phyloP scores from a whole-genome alignment of 2,113 vertebrate genomes.

The Forbesichthys agassizii region DNA sequence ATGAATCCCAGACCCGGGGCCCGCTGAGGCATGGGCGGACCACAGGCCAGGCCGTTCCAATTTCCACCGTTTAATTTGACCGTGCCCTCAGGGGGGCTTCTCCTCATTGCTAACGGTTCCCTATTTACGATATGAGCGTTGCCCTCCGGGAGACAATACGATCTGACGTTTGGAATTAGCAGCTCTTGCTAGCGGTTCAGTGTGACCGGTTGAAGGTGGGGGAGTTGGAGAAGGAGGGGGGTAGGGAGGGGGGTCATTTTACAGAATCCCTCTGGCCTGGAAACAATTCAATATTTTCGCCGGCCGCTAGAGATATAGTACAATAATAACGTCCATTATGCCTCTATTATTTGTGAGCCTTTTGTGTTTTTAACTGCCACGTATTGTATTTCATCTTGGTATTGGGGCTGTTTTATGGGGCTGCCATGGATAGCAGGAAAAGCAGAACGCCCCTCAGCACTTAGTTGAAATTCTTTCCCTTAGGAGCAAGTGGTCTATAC shows the following conservation, averaged over 20 bases:
- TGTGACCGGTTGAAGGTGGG: constrained; percentile 12
- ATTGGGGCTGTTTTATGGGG: constrained; percentile 36
- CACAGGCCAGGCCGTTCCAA: constrained; percentile 25
- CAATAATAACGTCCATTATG: constrained; percentile 24
- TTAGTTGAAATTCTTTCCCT: constrained; percentile 46
- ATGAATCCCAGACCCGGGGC: constrained; percentile 32
- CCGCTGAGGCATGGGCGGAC: constrained; percentile 18
- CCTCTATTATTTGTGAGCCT: constrained; percentile 30
- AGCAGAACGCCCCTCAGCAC: constrained; percentile 34
- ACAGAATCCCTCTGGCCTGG: too few species aligned
- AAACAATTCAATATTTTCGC: constrained; percentile 19
- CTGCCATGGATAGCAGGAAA: constrained; percentile 21
- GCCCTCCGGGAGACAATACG: constrained; percentile 30
- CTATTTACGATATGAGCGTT: constrained; percentile 51
- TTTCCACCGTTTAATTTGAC: constrained; percentile 58
- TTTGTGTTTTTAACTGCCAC: constrained; percentile 49
- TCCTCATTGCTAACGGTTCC: constrained; percentile 49
- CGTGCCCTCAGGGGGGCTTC: constrained; percentile 43
- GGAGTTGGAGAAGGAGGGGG: neutral
- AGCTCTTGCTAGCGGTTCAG: constrained; percentile 19
- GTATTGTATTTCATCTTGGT: constrained; percentile 50
- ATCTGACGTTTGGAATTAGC: constrained; percentile 49
- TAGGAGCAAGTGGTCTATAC: constrained; percentile 32
- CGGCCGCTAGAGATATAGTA: constrained; percentile 11
- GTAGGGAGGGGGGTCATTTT: constrained; percentile 7